Percentiles rank a stretch among this genome's conserved stretches.
Conservation (phyloP, 2,888 invertebrate genomes). For the Erpobdella octoculata region DNA sequence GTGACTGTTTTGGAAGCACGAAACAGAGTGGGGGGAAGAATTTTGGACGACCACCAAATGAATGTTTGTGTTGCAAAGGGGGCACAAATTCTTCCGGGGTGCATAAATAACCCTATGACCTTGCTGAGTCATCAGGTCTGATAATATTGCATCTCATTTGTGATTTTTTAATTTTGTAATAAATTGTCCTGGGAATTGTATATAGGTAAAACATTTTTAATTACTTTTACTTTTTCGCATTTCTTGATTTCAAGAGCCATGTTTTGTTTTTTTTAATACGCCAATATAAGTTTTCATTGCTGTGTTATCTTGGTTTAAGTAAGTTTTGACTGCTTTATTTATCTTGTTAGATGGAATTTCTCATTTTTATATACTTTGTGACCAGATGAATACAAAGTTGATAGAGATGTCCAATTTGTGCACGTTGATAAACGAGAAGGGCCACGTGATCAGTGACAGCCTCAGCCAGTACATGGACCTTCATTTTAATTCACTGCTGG, state of each 20-base stretch:
- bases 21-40: conserved; percentile 53
- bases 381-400: conserved; percentile 29
- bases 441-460: conserved; percentile 34
- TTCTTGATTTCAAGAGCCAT: too few species aligned
- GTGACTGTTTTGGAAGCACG: conserved; percentile 54
- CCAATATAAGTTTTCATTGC: too few species aligned
- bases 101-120: conserved; percentile 54
- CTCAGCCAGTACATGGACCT: conserved; percentile 48
- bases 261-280: too few species aligned
- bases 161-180: too few species aligned
- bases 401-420: conserved; percentile 45
- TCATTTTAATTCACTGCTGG: conserved; percentile 52
- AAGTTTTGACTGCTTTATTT: too few species aligned
- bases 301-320: too few species aligned
- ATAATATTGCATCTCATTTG: background rate
- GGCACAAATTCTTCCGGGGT: conserved; percentile 54
- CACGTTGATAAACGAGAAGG: conserved; percentile 46
- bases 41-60: conserved; percentile 44
- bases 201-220: too few species aligned
- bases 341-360: too few species aligned
- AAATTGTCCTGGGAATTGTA: too few species aligned
- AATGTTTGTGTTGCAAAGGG: conserved; percentile 51
- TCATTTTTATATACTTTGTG: too few species aligned
- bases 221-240: too few species aligned
- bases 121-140: conserved; percentile 54